A percentile compares a stretch with the other conserved stretches of the same genome.
These are phyloP conservation scores for Drosophila ogumai DNA, from an alignment of 1,140 invertebrate species.

Conservation along the genomic window DNA sequence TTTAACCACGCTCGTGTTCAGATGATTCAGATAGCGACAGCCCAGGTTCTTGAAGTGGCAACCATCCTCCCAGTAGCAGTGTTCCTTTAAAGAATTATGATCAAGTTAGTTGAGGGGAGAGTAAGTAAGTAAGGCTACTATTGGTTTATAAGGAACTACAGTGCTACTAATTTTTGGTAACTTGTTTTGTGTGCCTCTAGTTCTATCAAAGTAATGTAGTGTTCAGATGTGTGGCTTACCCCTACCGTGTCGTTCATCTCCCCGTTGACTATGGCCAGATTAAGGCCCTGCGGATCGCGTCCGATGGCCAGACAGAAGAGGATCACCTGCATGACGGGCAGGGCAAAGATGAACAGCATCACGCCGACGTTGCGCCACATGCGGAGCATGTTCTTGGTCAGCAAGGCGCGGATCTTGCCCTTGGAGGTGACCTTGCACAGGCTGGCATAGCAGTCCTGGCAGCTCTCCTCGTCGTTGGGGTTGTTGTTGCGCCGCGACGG, in stretches of 20 bases:
- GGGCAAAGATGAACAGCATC: constrained; percentile 95
- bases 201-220: background rate
- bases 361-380: constrained; percentile 97
- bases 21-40: constrained; percentile 90
- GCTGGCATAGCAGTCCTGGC: constrained; percentile 77
- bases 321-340: constrained; percentile 97
- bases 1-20: constrained; percentile 89
- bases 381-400: constrained; percentile 96
- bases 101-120: background rate
- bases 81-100: constrained; percentile 38
- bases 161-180: no score
- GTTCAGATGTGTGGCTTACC: background rate
- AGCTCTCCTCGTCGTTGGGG: constrained; percentile 82
- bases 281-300: constrained; percentile 93
- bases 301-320: constrained; percentile 98
- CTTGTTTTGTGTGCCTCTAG: background rate
- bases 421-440: constrained; percentile 86
- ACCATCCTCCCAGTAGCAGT: constrained; percentile 85
- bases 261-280: constrained; percentile 93
- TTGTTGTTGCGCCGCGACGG: constrained; percentile 72
- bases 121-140: no score
- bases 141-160: no score
- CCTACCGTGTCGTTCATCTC: constrained; percentile 89
- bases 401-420: constrained; percentile 91
- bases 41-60: constrained; percentile 90